phyloP scores from a whole-genome alignment of 2,113 vertebrate genomes.

The Sturnira hondurensis region DNA sequence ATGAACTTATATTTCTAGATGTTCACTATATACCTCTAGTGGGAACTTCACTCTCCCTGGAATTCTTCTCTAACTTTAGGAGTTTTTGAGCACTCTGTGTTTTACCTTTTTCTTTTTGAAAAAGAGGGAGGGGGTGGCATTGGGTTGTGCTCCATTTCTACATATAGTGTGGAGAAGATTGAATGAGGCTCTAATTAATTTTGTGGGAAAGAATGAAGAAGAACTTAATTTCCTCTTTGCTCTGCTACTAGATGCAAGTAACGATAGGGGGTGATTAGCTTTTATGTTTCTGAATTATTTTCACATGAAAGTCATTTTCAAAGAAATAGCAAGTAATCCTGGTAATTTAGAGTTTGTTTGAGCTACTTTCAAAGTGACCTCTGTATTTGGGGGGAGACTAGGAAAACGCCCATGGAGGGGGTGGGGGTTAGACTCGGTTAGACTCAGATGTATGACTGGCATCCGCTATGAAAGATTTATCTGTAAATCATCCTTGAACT shows the following conservation, averaged over 20 bases:
- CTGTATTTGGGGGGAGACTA: constrained; percentile 26
- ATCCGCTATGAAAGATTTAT: constrained; percentile 29
- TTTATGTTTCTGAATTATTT: constrained; percentile 63
- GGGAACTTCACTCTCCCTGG: background rate
- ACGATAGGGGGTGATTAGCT: constrained; percentile 63
- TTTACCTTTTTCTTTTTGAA: background rate
- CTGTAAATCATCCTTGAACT: constrained; percentile 40
- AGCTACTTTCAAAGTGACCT: constrained; percentile 56
- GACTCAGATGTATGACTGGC: background rate
- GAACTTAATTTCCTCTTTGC: constrained; percentile 54
- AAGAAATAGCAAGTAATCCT: constrained; percentile 46
- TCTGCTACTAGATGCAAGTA: constrained; percentile 47
- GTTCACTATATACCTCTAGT: background rate
- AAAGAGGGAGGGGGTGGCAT: background rate
- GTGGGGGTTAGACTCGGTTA: background rate
- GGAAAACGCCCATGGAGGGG: background rate
- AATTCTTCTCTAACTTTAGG: background rate
- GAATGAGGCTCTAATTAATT: constrained; percentile 47
- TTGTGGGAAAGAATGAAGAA: constrained; percentile 55
- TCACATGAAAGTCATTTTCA: constrained; percentile 69
- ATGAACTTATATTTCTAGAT: constrained; percentile 11
- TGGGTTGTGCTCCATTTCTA: background rate
- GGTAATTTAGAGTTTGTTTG: constrained; percentile 51
- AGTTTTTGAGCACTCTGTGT: constrained; percentile 4
- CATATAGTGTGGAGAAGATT: background rate